Base-by-base conservation (phyloP, 2,797 vertebrate genomes). In the Coregonus sp. region DNA sequence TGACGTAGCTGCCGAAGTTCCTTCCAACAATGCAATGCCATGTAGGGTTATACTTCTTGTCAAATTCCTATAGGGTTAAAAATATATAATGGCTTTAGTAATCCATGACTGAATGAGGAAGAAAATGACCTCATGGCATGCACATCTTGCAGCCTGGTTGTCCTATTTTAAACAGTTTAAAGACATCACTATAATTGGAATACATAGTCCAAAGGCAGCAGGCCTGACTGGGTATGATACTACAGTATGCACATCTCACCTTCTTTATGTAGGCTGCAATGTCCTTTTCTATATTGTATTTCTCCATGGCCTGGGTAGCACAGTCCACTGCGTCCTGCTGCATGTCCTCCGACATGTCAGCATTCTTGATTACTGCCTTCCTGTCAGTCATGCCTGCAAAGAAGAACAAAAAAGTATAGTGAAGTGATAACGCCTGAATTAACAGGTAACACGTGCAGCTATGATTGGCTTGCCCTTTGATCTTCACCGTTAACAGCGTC, bases 321-420 rank as follows among this genome's bases (percentile, higher is more conserved):
- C 98, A 99, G 94, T 99, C 98, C 82, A 99, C 98, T 0, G 98
- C 97, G 85, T 99, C 98, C 89, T 99, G 98, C 95, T 99, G 98
- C 98, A 99, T 99, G 95, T 99, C 98, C 93, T 99, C 98, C 4
- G 98, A 99, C 98, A 99, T 99, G 95, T 99, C 98, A 47, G 98
- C 98, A 84, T 99, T 99, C 93, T 99, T 99, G 93, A 99, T 99
- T 93, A 99, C 98, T 82, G 98, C 97, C 93, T 99, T 99, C 89
- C 97, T 97, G 96, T 99, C 98, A 92, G 98, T 98, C 98, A 96
- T 96, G 94, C 89, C 94, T 92, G 85, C 70, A 70, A 70, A 66
- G 1, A 14, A 11, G 40, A 0, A 47, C 9, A 47, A 47, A 3
- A 54, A 29, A 12, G n/a, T 63, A 2, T 25, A 25, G 20, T 63